A percentile compares a stretch with the other conserved stretches of the same genome.
These are phyloP conservation scores for Xenopus borealis DNA, from an alignment of 2,113 vertebrate species.

Conservation along the genomic window DNA sequence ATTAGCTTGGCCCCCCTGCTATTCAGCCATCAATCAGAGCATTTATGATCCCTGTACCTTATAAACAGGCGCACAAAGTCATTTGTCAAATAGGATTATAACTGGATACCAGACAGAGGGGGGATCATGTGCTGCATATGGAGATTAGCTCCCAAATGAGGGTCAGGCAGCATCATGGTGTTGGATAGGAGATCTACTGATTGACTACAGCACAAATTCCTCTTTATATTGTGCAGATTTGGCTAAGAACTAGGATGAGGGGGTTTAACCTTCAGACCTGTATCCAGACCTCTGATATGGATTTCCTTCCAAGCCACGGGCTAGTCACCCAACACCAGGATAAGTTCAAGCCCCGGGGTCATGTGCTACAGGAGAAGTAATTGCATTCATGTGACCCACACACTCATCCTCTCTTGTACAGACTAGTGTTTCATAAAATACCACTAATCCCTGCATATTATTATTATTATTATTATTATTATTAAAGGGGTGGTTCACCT, in stretches of 20 bases:
- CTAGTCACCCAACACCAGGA: neutral
- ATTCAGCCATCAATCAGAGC: constrained; percentile 24
- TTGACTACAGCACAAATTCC: neutral
- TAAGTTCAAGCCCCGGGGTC: neutral
- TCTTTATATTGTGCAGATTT: neutral
- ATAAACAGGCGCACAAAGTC: neutral
- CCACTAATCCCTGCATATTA: too few species aligned
- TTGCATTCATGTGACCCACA: too few species aligned
- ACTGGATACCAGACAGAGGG: neutral
- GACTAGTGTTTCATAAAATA: too few species aligned
- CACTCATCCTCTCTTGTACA: too few species aligned
- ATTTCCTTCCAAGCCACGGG: neutral
- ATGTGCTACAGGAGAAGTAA: neutral
- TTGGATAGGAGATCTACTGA: constrained; percentile 12
- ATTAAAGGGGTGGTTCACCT: too few species aligned
- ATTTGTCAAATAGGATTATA: constrained; percentile 2
- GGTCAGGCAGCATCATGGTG: constrained; percentile 16
- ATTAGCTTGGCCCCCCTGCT: constrained; percentile 20
- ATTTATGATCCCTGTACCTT: neutral
- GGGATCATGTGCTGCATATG: neutral
- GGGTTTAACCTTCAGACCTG: neutral
- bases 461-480: too few species aligned
- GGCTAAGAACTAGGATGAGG: constrained; percentile 1
- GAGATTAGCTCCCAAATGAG: neutral
- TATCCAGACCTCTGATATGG: neutral